Conservation (phyloP, 1,140 invertebrate species). For the Luehdorfia chinensis region DNA sequence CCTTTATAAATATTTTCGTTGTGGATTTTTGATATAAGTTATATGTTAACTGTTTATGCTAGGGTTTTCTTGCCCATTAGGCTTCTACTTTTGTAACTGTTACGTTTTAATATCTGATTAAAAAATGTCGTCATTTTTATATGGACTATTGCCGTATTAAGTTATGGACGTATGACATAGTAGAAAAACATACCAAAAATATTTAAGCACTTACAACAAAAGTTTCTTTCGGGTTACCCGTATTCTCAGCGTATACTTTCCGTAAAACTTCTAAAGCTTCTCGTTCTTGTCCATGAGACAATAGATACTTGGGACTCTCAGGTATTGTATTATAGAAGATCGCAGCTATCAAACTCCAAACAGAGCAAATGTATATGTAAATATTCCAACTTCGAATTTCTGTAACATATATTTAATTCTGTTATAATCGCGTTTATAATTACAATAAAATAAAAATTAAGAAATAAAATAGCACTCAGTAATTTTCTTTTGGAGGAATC, state of each 20-base stretch:
- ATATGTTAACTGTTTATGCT: too few relatives aligned
- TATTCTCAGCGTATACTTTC: conserved; percentile 75
- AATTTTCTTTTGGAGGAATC: too few relatives aligned
- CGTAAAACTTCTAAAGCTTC: conserved; percentile 77
- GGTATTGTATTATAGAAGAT: conserved; percentile 42
- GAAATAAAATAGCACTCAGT: too few relatives aligned
- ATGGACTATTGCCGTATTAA: too few relatives aligned
- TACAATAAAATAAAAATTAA: background rate
- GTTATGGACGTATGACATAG: too few relatives aligned
- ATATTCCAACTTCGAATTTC: conserved; percentile 53
- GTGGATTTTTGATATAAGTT: too few relatives aligned
- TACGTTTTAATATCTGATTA: too few relatives aligned
- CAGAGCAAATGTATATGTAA: conserved; percentile 44
- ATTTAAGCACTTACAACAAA: conserved; percentile 38
- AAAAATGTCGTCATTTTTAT: too few relatives aligned
- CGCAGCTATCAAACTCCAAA: conserved; percentile 43
- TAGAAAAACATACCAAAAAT: too few relatives aligned
- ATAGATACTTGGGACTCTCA: conserved; percentile 83
- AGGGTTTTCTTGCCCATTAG: too few relatives aligned
- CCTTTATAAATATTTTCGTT: too few relatives aligned
- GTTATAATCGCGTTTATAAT: background rate
- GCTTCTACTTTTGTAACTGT: too few relatives aligned
- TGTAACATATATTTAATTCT: conserved; percentile 24
- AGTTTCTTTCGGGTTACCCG: conserved; percentile 54
- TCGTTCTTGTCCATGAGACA: conserved; percentile 74